A percentile compares a stretch with the other conserved stretches of the same genome.
These are phyloP conservation scores for Chirona hameri DNA, from an alignment of 2,888 invertebrate genomes.

Conservation along the genomic window DNA sequence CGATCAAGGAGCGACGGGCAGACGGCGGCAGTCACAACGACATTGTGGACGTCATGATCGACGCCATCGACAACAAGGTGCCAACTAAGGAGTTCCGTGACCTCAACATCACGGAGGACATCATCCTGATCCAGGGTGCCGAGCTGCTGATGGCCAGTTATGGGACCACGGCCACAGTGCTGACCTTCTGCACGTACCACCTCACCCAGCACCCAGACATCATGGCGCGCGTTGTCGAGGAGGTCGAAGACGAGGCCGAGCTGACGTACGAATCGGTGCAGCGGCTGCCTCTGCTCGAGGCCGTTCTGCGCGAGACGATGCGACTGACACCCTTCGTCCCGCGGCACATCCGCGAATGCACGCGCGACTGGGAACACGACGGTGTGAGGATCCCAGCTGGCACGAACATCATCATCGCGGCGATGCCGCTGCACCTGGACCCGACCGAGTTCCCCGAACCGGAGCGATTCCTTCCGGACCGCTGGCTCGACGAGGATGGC, in stretches of 20 bases:
- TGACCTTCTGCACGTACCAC: not conserved
- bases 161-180: not conserved
- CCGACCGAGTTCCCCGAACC: not conserved
- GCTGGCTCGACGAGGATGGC: not conserved
- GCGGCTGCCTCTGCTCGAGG: not conserved
- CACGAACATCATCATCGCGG: not conserved
- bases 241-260: not conserved
- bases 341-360: not conserved
- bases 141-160: not conserved
- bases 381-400: not conserved
- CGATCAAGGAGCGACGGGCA: not conserved
- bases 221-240: not conserved
- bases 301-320: not conserved
- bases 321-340: not conserved
- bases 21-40: not conserved
- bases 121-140: not conserved
- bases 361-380: not conserved
- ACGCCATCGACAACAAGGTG: constrained; percentile 7
- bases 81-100: constrained; percentile 2
- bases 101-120: not conserved
- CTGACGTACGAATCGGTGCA: not conserved
- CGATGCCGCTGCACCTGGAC: not conserved
- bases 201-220: not conserved
- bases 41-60: not conserved
- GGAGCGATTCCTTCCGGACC: not conserved